Base-by-base conservation (phyloP, 2,888 invertebrate genomes). In the Callinectes sapidus region DNA sequence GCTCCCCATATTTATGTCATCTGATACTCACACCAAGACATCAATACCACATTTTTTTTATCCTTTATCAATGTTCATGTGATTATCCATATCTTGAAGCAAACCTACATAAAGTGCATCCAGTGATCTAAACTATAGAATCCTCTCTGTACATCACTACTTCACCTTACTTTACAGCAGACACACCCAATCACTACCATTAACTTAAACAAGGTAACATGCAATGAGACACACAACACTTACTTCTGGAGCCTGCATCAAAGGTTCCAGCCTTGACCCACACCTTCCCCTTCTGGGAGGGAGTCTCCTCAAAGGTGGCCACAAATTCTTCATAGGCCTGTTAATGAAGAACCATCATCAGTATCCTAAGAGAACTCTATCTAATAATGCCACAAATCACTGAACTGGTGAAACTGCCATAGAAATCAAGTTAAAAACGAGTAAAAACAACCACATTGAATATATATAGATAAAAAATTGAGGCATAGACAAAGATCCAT, bases 211-310 rank as follows among this genome's bases (percentile, higher is more conserved):
- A 3, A 6, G 48, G 48, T 8, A 10, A 35, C 14, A 16, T 87
- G 61, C 23, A 23, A 71, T 71, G 28, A 13, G 71, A 13, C 28
- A 8, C 87, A 85, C 89, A 3, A 42, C 23, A 96, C 97, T 96
- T 96, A 98, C 98, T 98, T 96, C 98, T 97, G 94, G 98, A 98
- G 48, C 98, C 98, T 90, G 98, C 98, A 97, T 99, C 98, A 95
- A 99, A 99, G 0, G 99, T 98, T 91, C 99, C 99, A 92, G 99
- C 99, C 96, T 99, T 98, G 10, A 99, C 98, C 98, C 99, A 99
- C 86, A 99, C 97, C 96, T 99, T 99, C 89, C 96, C 96, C 6
- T 97, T 97, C 28, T 97, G 95, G 0, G 92, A 93, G 32, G 95
- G 97, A 0, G 97, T 97, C 95, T 98, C 98, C 97, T 98, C 98